phyloP scores from a whole-genome alignment of 2,888 invertebrate species.

The Papilio elwesi region DNA sequence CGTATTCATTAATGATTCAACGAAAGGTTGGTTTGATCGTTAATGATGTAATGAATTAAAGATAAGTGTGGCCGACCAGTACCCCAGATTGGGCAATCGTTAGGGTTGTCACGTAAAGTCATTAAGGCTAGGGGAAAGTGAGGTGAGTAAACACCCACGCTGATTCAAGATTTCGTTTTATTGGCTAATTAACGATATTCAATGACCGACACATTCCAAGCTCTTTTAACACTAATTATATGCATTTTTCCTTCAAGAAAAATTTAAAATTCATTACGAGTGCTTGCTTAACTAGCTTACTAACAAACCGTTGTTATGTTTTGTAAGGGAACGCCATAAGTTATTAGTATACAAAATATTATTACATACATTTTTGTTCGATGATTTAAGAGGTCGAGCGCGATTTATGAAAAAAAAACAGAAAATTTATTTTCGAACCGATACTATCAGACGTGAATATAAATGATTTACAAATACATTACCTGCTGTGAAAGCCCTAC shows the following conservation, averaged over 20 bases:
- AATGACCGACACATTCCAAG: slow-evolving; percentile 6
- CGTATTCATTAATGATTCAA: slow-evolving; percentile 52
- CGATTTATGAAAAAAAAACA: neutral
- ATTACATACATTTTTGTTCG: neutral
- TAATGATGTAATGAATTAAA: slow-evolving; percentile 52
- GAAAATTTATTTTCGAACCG: neutral
- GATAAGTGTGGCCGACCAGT: slow-evolving; percentile 37
- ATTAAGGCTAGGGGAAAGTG: slow-evolving; percentile 24
- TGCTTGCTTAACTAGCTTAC: neutral
- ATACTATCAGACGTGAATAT: slow-evolving; percentile 1
- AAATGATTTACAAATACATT: slow-evolving; percentile 19
- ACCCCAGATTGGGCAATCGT: slow-evolving; percentile 32
- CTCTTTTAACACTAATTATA: slow-evolving; percentile 11
- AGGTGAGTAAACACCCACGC: slow-evolving; percentile 5
- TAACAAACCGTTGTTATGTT: slow-evolving; percentile 11
- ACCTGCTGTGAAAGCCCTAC: slow-evolving; percentile 20
- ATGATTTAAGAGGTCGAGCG: neutral
- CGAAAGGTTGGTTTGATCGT: slow-evolving; percentile 46
- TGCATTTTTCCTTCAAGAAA: neutral
- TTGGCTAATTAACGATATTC: slow-evolving; percentile 19
- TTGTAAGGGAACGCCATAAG: neutral
- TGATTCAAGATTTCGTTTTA: neutral
- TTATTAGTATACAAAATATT: neutral
- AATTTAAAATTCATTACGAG: neutral
- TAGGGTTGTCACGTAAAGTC: slow-evolving; percentile 34